Conservation (phyloP, 2,888 invertebrate species). For the Pycnomerus fuliginosus region DNA sequence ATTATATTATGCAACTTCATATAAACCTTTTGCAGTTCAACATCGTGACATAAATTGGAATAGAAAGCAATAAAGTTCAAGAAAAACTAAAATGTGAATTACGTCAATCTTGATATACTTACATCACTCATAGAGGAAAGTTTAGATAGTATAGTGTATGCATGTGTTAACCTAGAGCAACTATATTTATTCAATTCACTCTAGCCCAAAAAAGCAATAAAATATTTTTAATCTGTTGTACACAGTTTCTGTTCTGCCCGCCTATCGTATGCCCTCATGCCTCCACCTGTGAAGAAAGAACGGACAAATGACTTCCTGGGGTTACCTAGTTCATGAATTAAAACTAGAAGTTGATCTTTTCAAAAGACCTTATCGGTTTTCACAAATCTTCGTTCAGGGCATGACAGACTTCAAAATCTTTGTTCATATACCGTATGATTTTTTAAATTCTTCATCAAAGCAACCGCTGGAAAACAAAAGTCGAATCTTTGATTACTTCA, state of each 20-base stretch:
- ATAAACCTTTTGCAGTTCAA: slow-evolving; percentile 29
- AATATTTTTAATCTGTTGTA: slow-evolving; percentile 52
- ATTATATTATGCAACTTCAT: slow-evolving; percentile 21
- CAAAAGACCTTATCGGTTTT: too few relatives aligned
- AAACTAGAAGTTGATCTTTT: too few relatives aligned
- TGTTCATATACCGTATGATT: too few relatives aligned
- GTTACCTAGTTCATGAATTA: too few relatives aligned
- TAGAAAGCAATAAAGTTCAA: slow-evolving; percentile 43
- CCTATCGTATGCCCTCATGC: too few relatives aligned
- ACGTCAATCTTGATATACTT: slow-evolving; percentile 36
- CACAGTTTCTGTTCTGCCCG: slow-evolving; percentile 25
- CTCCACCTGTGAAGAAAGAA: too few relatives aligned
- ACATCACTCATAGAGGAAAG: slow-evolving; percentile 36
- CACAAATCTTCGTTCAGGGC: too few relatives aligned
- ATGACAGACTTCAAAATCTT: too few relatives aligned
- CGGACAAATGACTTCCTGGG: too few relatives aligned
- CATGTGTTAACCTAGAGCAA: slow-evolving; percentile 48
- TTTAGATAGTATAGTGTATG: slow-evolving; percentile 49
- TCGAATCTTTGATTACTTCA: too few relatives aligned
- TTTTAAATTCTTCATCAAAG: too few relatives aligned
- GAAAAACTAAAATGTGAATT: slow-evolving; percentile 21
- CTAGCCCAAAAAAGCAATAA: slow-evolving; percentile 52
- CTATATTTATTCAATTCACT: slow-evolving; percentile 46
- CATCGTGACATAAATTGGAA: slow-evolving; percentile 33
- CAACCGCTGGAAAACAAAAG: too few relatives aligned